These are phyloP conservation scores for Drosophila lacteicornis DNA, from an alignment of 1,140 invertebrate species.

Conservation along the genomic window DNA sequence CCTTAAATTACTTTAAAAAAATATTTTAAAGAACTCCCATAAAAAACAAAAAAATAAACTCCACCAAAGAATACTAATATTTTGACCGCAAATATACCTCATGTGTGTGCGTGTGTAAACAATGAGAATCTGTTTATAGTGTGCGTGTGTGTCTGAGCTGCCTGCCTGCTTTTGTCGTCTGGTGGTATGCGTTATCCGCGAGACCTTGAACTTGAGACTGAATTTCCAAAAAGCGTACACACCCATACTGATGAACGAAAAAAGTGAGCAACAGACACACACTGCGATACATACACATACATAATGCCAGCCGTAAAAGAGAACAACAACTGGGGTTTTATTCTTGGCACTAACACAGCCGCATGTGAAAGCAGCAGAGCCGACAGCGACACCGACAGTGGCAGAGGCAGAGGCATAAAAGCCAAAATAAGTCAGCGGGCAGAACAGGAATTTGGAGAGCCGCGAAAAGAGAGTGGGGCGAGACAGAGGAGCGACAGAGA, in stretches of 20 bases:
- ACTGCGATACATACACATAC: slow-evolving; percentile 6
- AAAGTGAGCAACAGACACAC: slow-evolving; percentile 45
- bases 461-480: slow-evolving; percentile 10
- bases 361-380: slow-evolving; percentile 32
- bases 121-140: slow-evolving; percentile 36
- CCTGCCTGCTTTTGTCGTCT: slow-evolving; percentile 21
- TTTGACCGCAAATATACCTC: slow-evolving; percentile 1
- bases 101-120: slow-evolving; percentile 22
- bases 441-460: slow-evolving; percentile 70
- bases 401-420: slow-evolving; percentile 72
- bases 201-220: slow-evolving; percentile 85
- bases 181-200: slow-evolving; percentile 70
- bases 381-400: slow-evolving; percentile 20
- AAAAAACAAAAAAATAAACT: not conserved
- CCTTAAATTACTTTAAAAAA: no score
- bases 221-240: slow-evolving; percentile 84
- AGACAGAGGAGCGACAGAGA: not conserved
- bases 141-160: slow-evolving; percentile 31
- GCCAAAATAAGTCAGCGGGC: slow-evolving; percentile 73
- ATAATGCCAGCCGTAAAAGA: slow-evolving; percentile 35
- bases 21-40: not conserved
- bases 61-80: not conserved
- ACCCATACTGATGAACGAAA: slow-evolving; percentile 37
- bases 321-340: slow-evolving; percentile 54
- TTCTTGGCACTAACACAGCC: slow-evolving; percentile 33